Percentiles rank a stretch among this genome's conserved stretches.
Conservation (phyloP, 2,797 vertebrate species). For the Ctenopoma kingsleyae region DNA sequence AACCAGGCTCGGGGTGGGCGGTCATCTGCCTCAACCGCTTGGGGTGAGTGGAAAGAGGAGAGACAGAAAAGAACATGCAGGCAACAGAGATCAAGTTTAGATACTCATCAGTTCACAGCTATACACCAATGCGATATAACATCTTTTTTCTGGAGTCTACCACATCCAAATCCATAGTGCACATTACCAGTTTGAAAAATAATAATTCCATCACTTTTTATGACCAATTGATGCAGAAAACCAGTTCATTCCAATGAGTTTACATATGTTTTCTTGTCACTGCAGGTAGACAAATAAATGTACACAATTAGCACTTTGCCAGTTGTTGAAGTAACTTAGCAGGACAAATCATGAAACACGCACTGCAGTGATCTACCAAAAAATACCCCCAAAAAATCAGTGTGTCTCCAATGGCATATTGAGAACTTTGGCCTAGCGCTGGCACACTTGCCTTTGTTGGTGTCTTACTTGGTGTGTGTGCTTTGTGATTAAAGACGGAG, state of each 20-base stretch:
- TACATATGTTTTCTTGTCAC: not conserved
- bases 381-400: constrained; percentile 3
- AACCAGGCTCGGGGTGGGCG: too few relatives aligned
- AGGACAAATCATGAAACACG: constrained; percentile 5
- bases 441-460: constrained; percentile 42
- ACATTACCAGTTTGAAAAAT: not conserved
- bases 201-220: not conserved
- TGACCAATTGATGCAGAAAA: not conserved
- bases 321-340: constrained; percentile 1
- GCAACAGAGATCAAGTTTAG: too few relatives aligned
- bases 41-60: too few relatives aligned
- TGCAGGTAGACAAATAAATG: not conserved
- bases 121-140: too few relatives aligned
- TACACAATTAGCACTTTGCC: not conserved
- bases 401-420: constrained; percentile 30
- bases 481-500: constrained; percentile 72
- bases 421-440: constrained; percentile 25
- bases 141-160: not conserved
- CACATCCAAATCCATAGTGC: not conserved
- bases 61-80: too few relatives aligned
- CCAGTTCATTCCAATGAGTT: not conserved
- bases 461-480: constrained; percentile 58
- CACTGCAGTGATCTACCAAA: constrained; percentile 13
- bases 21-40: too few relatives aligned
- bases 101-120: too few relatives aligned